Percentiles rank a stretch among this genome's conserved stretches.
These are phyloP conservation scores for Noctua pronuba DNA, from an alignment of 2,888 invertebrate species.

Conservation along the genomic window DNA sequence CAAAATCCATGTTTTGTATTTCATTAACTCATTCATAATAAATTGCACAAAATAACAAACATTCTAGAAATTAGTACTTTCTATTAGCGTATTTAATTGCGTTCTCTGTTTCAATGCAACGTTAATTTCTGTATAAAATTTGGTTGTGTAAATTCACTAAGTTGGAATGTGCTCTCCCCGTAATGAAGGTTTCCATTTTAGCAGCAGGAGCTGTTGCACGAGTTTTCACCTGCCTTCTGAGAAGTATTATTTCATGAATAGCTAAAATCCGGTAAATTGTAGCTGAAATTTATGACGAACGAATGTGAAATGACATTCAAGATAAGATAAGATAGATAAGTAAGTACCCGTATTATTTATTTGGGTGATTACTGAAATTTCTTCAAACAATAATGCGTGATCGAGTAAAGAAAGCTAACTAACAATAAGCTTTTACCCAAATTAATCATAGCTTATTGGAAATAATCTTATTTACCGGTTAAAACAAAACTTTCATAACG, in stretches of 20 bases:
- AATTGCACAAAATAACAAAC: background rate
- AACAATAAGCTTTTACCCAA: background rate
- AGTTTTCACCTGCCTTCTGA: background rate
- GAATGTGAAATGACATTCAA: no score
- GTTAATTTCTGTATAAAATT: background rate
- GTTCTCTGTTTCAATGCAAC: background rate
- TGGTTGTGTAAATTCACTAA: slow-evolving; percentile 1
- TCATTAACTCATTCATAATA: background rate
- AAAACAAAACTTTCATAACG: background rate
- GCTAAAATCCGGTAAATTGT: background rate
- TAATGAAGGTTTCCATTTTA: background rate
- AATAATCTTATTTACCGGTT: background rate
- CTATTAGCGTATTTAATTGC: background rate
- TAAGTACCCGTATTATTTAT: background rate
- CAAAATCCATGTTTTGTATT: background rate
- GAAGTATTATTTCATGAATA: background rate
- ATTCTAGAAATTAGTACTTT: background rate
- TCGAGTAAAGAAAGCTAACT: background rate
- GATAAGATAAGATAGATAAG: no score
- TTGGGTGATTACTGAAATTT: background rate
- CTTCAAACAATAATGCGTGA: background rate
- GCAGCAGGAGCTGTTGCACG: background rate
- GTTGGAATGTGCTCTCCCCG: background rate
- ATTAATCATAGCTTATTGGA: background rate
- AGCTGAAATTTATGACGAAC: background rate